Evolutionary conservation across 92 coral and sea anemone genomes (phyloP), one percentile per base, ranked within the genome.

Genomic region (Metridium senile): DNA sequence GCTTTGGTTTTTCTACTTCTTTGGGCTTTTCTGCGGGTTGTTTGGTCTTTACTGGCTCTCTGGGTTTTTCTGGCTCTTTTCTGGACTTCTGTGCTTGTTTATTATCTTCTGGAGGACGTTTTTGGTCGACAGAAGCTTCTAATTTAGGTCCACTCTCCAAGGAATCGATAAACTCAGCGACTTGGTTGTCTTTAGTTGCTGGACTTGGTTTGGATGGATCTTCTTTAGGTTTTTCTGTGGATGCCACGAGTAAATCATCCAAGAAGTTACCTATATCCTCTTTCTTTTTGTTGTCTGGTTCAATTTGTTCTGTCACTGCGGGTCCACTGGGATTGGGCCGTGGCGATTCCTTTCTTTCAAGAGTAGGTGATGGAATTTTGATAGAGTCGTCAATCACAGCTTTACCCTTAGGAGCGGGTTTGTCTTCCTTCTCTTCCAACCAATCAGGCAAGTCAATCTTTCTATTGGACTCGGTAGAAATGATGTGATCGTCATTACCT

Each of bases 381-480:
- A 73, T 73, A 25, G 68, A 31, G n/a, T 73, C 54, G 56, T 73
- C 78, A 35, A 73, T 58, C 32, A 9, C 33, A 47, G 34, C 68
- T 58, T 35, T 33, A 2, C 68, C 68, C 26, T 58, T 73, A 17
- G 78, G 76, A 53, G 64, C 51, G 17, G 45, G 47, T 58, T 28
- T n/a, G 25, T 58, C 1, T 18, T 28, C 33, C 32, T 57, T 73
- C 23, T 33, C 20, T 9, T 71, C 57, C 67, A 73, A 34, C 78
- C 78, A 73, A 21, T 73, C 78, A 4, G 78, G 78, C 30, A 73
- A 62, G 31, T 58, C 57, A 7, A 46, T 54, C 57, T 58, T 73
- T 10, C 78, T 39, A 4, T 58, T 46, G n/a, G 64, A 16, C 27
- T 35, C 57, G 9, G 46, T 33, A 4, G 68, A 58, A 4, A 26